These are phyloP conservation scores for Otolemur garnettii DNA, from an alignment of 2,113 vertebrate genomes.

Conservation along the genomic window DNA sequence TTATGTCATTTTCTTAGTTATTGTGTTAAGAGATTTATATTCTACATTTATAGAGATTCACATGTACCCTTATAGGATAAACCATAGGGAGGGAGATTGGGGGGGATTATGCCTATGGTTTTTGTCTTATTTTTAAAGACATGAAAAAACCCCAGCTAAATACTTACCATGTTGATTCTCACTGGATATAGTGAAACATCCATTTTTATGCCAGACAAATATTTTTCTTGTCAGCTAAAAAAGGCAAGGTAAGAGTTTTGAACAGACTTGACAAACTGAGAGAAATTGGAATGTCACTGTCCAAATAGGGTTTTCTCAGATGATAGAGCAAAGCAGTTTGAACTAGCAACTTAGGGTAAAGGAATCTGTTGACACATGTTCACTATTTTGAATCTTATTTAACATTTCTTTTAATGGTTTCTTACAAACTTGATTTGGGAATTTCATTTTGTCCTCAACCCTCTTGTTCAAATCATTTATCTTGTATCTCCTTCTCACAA, in stretches of 20 bases:
- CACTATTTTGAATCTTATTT: not conserved
- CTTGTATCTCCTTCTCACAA: not conserved
- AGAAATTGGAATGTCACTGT: not conserved
- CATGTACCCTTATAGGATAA: too few species aligned
- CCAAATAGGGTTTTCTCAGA: not conserved
- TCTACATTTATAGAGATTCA: too few species aligned
- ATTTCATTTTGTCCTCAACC: not conserved
- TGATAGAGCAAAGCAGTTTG: not conserved
- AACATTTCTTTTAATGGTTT: not conserved
- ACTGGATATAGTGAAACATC: not conserved
- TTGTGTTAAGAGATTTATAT: too few species aligned
- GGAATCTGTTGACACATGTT: not conserved
- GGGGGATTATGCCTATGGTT: too few species aligned
- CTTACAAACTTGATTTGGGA: conserved; percentile 31
- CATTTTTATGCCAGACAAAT: not conserved
- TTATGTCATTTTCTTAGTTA: too few species aligned
- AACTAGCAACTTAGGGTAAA: not conserved
- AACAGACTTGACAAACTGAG: not conserved
- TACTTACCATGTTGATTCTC: not conserved
- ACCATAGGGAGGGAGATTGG: too few species aligned
- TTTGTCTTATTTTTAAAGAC: conserved; percentile 4
- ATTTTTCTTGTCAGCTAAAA: not conserved
- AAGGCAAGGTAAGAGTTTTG: not conserved
- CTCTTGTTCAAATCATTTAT: not conserved
- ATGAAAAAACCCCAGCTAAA: too few species aligned